These are phyloP conservation scores for Hylia prasina DNA, from an alignment of 2,113 vertebrate genomes.

Conservation along the genomic window DNA sequence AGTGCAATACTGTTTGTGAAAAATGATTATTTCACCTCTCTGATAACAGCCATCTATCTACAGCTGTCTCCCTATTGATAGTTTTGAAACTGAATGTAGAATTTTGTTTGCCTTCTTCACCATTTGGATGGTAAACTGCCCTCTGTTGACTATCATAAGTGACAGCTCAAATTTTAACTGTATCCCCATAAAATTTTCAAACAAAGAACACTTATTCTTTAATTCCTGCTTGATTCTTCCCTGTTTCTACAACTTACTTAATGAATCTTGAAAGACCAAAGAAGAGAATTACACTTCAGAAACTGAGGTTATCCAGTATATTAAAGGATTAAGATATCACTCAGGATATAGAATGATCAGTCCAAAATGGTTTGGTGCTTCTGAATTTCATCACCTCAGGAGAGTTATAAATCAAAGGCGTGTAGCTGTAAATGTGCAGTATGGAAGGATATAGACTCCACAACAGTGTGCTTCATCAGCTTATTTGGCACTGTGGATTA, in stretches of 20 bases:
- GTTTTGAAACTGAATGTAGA: neutral
- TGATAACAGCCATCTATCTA: neutral
- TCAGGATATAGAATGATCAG: neutral
- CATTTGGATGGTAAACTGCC: neutral
- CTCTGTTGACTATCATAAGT: neutral
- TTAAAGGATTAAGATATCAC: neutral
- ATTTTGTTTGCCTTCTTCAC: neutral
- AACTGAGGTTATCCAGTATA: neutral
- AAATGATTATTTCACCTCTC: neutral
- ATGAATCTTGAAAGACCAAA: neutral
- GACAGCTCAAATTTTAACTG: neutral
- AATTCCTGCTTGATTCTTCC: neutral
- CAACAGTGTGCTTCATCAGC: conserved; percentile 16
- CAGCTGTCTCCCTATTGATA: neutral
- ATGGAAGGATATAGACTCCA: neutral
- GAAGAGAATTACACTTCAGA: neutral
- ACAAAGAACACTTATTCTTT: neutral
- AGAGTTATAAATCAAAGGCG: conserved; percentile 44
- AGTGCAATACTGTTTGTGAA: neutral
- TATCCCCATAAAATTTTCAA: neutral
- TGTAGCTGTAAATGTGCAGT: neutral
- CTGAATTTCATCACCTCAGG: neutral
- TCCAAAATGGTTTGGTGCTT: neutral
- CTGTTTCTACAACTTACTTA: neutral
- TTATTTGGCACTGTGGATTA: conserved; percentile 37